Evolutionary conservation across 2,888 invertebrate species (phyloP).

Genomic region (Philopedon plagiatum): DNA sequence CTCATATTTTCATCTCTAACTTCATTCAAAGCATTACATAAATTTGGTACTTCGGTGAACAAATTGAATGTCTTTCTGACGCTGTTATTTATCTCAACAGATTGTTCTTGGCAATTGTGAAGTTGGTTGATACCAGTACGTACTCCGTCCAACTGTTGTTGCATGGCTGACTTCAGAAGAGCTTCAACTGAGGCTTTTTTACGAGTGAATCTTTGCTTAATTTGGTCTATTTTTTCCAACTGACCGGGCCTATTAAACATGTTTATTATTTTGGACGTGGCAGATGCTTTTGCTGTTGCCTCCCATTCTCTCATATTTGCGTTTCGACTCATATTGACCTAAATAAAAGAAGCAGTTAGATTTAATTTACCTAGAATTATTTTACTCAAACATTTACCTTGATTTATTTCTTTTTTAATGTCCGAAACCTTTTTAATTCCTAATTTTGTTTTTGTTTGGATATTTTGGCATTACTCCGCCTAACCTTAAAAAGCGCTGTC

Average conservation of each 20-base stretch:
- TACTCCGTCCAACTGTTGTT: slow-evolving; percentile 97
- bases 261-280: slow-evolving; percentile 89
- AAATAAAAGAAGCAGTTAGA: not conserved
- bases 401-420: no score
- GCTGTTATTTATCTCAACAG: slow-evolving; percentile 79
- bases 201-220: slow-evolving; percentile 80
- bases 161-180: slow-evolving; percentile 97
- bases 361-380: no score
- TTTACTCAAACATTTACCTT: no score
- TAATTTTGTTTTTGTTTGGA: no score
- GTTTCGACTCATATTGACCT: slow-evolving; percentile 21
- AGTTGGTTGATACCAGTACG: slow-evolving; percentile 93
- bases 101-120: slow-evolving; percentile 87
- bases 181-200: slow-evolving; percentile 94
- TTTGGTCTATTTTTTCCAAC: slow-evolving; percentile 90
- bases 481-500: no score
- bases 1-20: slow-evolving; percentile 94
- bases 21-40: slow-evolving; percentile 85
- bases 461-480: no score
- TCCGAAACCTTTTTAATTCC: no score
- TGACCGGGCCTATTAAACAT: slow-evolving; percentile 96
- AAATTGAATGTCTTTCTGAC: slow-evolving; percentile 83
- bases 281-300: slow-evolving; percentile 82
- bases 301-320: slow-evolving; percentile 79
- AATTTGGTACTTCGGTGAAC: slow-evolving; percentile 82